Percentiles rank a stretch among this genome's conserved stretches.
Evolutionary conservation across 1,140 invertebrate species (phyloP).

Genomic region (Ceratoteleas bidentatus): DNA sequence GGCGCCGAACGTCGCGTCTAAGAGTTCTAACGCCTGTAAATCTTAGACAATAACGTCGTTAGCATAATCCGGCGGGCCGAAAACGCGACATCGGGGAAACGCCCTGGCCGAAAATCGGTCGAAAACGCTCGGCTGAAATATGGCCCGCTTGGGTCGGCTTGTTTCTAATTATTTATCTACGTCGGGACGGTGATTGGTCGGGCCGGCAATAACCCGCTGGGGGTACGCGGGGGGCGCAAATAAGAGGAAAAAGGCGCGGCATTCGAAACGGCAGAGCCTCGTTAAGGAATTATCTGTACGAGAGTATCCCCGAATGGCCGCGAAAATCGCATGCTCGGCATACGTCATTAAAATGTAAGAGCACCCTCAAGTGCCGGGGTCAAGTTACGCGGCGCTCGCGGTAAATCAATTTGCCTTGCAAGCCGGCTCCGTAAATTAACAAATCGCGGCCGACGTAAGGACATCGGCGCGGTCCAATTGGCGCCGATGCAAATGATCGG

Average conservation of each 20-base stretch:
- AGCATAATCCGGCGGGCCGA: constrained; percentile 49
- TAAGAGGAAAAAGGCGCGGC: constrained; percentile 18
- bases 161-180: constrained; percentile 47
- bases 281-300: constrained; percentile 60
- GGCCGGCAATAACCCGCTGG: background rate
- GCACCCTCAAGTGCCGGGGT: constrained; percentile 60
- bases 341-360: constrained; percentile 65
- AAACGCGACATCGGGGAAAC: constrained; percentile 25
- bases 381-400: constrained; percentile 52
- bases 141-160: constrained; percentile 18
- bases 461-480: constrained; percentile 44
- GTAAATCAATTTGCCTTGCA: constrained; percentile 61
- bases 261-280: constrained; percentile 42
- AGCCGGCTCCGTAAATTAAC: constrained; percentile 53
- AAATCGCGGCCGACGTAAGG: constrained; percentile 44
- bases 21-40: constrained; percentile 56
- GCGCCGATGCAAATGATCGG: constrained; percentile 52
- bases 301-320: constrained; percentile 28
- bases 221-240: background rate
- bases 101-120: constrained; percentile 43
- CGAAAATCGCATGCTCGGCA: constrained; percentile 39
- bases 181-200: constrained; percentile 15
- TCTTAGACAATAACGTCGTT: constrained; percentile 52
- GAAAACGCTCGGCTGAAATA: constrained; percentile 35
- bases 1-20: constrained; percentile 18